Evolutionary conservation across 2,797 vertebrate species (phyloP), one percentile per base, ranked within the genome.

Genomic region (Emydoidea blandingii): DNA sequence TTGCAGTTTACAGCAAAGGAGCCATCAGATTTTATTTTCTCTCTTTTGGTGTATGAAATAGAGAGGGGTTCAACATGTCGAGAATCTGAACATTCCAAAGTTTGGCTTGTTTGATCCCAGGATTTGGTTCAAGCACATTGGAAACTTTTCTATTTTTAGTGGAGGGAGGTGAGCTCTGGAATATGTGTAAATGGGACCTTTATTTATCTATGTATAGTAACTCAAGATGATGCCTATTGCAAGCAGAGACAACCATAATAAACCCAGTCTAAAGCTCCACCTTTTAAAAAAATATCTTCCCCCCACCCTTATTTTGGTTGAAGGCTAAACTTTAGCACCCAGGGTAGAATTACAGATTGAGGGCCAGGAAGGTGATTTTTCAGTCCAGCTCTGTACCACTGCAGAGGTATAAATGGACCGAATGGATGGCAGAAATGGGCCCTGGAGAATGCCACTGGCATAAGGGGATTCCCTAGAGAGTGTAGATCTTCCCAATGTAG

Each of bases 171-270:
- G 1, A 8, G 4, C 62, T 94, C 56, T 81, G 37, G 15, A 6
- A 18, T 56, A 4, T 74, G 12, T 79, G 68, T 49, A 78, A 3
- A 5, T 0, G 72, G 15, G 16, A 18, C 49, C 59, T 89, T 49
- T 91, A 34, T 93, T 96, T 92, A 74, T 87, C 91, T n/a, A 65
- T 19, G 62, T 65, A n/a, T 91, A 85, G 88, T 91, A 91, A 91
- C 18, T 87, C 68, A 85, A 85, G 56, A 85, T n/a, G 25, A 29
- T 54, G 21, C 3, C 0, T 53, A 81, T 31, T 83, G 50, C 93
- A 94, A 88, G 18, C 65, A 68, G n/a, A 37, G 65, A 37, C 25
- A 78, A 14, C 44, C 74, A 44, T 57, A 76, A 89, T 50, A 72
- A 52, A 34, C 80, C 44, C 49, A 19, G n/a, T 50, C 65, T 78